Base-by-base conservation (phyloP, 2,797 vertebrate genomes). In the Chiroxiphia lanceolata region DNA sequence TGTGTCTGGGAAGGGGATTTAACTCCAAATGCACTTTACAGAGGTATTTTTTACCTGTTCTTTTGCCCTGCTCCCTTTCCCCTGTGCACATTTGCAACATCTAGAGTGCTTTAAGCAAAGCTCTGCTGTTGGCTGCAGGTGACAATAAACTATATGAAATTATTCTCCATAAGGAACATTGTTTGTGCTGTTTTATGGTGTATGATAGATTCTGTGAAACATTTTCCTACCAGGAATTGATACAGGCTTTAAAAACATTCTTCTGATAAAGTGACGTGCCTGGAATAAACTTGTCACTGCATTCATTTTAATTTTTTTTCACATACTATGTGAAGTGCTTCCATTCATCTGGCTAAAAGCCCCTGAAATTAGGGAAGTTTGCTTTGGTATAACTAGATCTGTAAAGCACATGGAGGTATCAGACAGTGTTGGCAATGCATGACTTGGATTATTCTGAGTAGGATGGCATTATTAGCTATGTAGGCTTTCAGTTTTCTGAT, bases 51-150 rank as follows among this genome's bases (percentile, higher is more conserved):
- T 83, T 42, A 48, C 33, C 33, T 69, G 2, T 57, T 51, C 27
- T 64, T 44, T 72, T 65, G 16, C 47, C 26, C 10, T 54, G 6
- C 22, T 60, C 13, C 13, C 36, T 68, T 59, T 74, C 19, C 33
- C 3, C 1, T 15, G 16, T 64, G 33, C 14, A 29, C 0, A 0
- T 15, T 22, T 20, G 25, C 34, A 57, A 29, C 27, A 27, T 33
- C 11, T 31, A 8, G 34, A 63, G 31, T 22, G 25, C n/a, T 80
- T 87, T 51, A 67, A 48, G 45, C 29, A 79, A 64, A 84, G 15
- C 7, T 87, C 87, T 87, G 31, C 71, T 67, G 27, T 56, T 89
- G 34, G 17, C 25, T 72, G 36, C 48, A 68, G 40, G 14, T 79
- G 34, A 20, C 38, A 64, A 67, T 59, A 81, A 59, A 29, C 9